Evolutionary conservation across 2,888 invertebrate species (phyloP).

Genomic region (Congeria kusceri): DNA sequence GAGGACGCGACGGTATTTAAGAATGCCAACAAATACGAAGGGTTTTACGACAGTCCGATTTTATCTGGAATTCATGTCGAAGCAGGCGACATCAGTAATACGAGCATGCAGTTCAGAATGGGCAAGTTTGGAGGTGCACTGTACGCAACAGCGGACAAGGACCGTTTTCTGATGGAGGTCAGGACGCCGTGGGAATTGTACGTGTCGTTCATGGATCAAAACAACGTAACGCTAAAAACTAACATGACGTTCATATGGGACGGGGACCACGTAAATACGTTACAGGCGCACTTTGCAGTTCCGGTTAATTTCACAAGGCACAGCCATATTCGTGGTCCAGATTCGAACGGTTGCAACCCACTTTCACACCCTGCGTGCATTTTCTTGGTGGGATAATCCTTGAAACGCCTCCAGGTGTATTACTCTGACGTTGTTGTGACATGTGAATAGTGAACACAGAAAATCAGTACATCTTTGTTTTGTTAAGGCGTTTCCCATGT

Average conservation of each 20-base stretch:
- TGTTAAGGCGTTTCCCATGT: too few relatives aligned
- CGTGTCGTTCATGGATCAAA: not conserved
- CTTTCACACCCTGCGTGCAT: too few relatives aligned
- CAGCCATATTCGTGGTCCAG: too few relatives aligned
- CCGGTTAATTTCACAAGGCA: too few relatives aligned
- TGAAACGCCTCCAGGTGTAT: too few relatives aligned
- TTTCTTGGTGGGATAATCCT: too few relatives aligned
- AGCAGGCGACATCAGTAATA: not conserved
- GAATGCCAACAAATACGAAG: constrained; percentile 36
- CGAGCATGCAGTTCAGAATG: constrained; percentile 14
- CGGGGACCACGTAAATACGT: too few relatives aligned
- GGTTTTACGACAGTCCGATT: constrained; percentile 31
- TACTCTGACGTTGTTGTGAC: too few relatives aligned
- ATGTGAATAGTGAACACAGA: too few relatives aligned
- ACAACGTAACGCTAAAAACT: constrained; percentile 16
- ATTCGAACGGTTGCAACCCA: too few relatives aligned
- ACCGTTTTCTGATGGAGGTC: constrained; percentile 44
- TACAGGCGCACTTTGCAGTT: too few relatives aligned
- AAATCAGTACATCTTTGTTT: too few relatives aligned
- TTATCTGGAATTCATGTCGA: constrained; percentile 25
- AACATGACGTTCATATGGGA: constrained; percentile 29
- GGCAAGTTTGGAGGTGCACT: constrained; percentile 28
- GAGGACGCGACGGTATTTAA: not conserved
- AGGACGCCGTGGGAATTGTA: constrained; percentile 43
- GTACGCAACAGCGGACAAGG: constrained; percentile 31